phyloP scores from a whole-genome alignment of 2,797 vertebrate species.

The Cichlasoma orientale region DNA sequence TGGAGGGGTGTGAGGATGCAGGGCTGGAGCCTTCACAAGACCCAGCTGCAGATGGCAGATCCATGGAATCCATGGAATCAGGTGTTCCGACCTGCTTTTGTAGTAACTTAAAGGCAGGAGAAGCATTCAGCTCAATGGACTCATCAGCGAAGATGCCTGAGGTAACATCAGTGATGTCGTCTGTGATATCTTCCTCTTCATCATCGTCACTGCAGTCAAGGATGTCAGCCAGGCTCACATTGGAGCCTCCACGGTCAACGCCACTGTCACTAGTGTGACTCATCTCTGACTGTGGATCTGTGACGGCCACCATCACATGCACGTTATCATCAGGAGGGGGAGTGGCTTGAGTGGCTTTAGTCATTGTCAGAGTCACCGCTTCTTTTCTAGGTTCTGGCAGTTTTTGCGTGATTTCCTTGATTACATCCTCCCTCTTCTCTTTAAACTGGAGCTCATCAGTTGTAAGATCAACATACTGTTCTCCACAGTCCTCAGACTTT shows the following conservation, averaged over 20 bases:
- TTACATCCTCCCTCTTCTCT: constrained; percentile 52
- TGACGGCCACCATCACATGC: constrained; percentile 58
- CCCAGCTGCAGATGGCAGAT: constrained; percentile 85
- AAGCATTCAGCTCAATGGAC: constrained; percentile 67
- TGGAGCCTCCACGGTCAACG: constrained; percentile 75
- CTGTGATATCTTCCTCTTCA: constrained; percentile 79
- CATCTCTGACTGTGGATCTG: constrained; percentile 72
- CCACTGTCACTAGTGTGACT: constrained; percentile 58
- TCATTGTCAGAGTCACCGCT: constrained; percentile 40
- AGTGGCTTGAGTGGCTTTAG: constrained; percentile 17
- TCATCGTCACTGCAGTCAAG: constrained; percentile 85
- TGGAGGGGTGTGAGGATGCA: constrained; percentile 73
- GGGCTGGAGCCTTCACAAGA: constrained; percentile 86
- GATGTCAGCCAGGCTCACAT: constrained; percentile 76
- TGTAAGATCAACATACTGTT: constrained; percentile 66
- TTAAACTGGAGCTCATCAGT: constrained; percentile 16
- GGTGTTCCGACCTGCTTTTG: constrained; percentile 91
- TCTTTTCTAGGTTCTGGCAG: constrained; percentile 58
- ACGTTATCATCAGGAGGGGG: constrained; percentile 65
- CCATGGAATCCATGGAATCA: constrained; percentile 89
- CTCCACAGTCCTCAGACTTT: constrained; percentile 51
- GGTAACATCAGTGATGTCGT: constrained; percentile 85
- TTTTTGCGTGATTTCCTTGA: constrained; percentile 59
- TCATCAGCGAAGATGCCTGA: constrained; percentile 86
- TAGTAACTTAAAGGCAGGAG: constrained; percentile 80